A percentile compares a stretch with the other conserved stretches of the same genome.
Conservation (phyloP, 35 echinoderm and acorn worm species). For the Anneissia japonica region DNA sequence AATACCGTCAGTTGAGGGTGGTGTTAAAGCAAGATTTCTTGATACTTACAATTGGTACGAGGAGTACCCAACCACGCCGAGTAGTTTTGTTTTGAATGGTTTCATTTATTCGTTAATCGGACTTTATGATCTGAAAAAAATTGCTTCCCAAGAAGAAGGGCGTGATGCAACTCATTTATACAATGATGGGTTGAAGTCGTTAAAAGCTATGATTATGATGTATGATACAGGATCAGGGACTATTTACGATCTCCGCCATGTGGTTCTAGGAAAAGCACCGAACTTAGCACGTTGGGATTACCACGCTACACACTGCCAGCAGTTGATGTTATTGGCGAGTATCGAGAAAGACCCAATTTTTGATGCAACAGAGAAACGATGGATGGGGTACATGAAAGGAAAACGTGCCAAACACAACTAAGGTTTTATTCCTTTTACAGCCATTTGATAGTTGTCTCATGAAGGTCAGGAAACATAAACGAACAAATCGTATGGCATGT, state of each 20-base stretch:
- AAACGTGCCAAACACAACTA: slow-evolving; percentile 62
- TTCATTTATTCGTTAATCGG: slow-evolving; percentile 90
- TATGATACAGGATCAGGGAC: slow-evolving; percentile 78
- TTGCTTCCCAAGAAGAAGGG: slow-evolving; percentile 40
- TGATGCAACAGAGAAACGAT: slow-evolving; percentile 55
- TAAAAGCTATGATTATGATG: slow-evolving; percentile 70
- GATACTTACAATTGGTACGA: slow-evolving; percentile 85
- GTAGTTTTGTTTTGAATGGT: slow-evolving; percentile 83
- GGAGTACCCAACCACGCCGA: slow-evolving; percentile 84
- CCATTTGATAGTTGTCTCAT: no score
- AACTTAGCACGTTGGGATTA: slow-evolving; percentile 90
- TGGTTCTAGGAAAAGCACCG: slow-evolving; percentile 66
- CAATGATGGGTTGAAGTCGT: slow-evolving; percentile 59
- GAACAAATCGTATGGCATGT: no score
- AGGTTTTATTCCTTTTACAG: no score
- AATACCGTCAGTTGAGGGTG: slow-evolving; percentile 58
- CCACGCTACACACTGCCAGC: slow-evolving; percentile 67
- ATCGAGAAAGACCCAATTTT: slow-evolving; percentile 78
- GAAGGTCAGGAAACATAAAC: no score
- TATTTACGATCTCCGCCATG: slow-evolving; percentile 72
- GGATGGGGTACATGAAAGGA: slow-evolving; percentile 86
- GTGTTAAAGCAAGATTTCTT: slow-evolving; percentile 68
- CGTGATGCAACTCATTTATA: slow-evolving; percentile 53
- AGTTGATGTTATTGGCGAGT: slow-evolving; percentile 63
- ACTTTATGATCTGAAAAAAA: slow-evolving; percentile 63